Base-by-base conservation (phyloP, 2,888 invertebrate species). In the Penaeus monodon region DNA sequence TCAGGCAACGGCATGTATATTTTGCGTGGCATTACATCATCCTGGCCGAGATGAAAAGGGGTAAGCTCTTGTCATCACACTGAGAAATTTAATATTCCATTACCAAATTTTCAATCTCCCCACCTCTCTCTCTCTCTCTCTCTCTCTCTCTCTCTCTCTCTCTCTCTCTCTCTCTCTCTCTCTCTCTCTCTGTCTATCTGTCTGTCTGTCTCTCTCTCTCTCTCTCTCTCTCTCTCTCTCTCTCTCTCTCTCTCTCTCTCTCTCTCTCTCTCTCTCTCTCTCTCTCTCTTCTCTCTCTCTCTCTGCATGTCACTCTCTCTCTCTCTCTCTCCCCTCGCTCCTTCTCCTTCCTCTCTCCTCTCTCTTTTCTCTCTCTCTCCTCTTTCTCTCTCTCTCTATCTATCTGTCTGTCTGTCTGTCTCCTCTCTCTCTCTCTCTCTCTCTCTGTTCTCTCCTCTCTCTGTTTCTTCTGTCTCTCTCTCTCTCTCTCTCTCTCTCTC, bases 101-200 rank as follows among this genome's bases (percentile, higher is more conserved):
- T 20, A 57, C 57, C 14, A 57, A 57, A 20, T 57, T 57, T 20
- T 57, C 57, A 57, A 10, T 57, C 57, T 14, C 17, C 1, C 57
- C 57, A 57, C 22, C 20, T 66, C 24, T 17, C 38, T 12, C 22
- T 12, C 29, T 29, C 8, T 14, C 44, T 49, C 29, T 29, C 63
- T 70, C 57, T 70, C 57, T 81, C 70, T 70, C 70, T 73, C 49
- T 81, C 81, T 68, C 81, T 81, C 68, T 68, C 81, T 68, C 57
- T 38, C 76, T 38, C 12, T n/a, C 68, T 27, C 29, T 68, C 27
- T 27, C 24, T 22, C 22, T 22, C 24, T 14, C n/a, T n/a, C n/a
- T 27, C 17, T 29, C 81, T 81, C 49, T 68, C 81, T 68, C 74
- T 29, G 29, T 33, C 24, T 66, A 4, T n/a, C 27, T 66, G 7